Evolutionary conservation across 1,140 invertebrate species (phyloP).

Genomic region (Pachypeltis micranthus): DNA sequence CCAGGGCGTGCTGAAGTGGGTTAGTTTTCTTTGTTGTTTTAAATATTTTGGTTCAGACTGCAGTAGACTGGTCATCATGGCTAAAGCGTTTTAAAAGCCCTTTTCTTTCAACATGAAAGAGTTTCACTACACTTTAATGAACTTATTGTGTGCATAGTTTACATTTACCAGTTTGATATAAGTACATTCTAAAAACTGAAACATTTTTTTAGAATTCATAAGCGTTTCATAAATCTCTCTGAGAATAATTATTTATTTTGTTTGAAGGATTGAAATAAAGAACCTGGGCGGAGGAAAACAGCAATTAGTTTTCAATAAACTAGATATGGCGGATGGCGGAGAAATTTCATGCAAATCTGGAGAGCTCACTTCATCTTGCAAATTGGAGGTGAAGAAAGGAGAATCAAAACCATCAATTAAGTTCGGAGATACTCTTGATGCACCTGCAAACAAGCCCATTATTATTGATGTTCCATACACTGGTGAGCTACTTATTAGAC

Average conservation of each 20-base stretch:
- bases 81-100: no score
- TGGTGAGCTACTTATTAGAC: constrained; percentile 44
- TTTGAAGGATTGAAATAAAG: constrained; percentile 65
- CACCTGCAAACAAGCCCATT: constrained; percentile 64
- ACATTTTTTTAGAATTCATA: no score
- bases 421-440: constrained; percentile 67
- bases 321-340: constrained; percentile 69
- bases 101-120: no score
- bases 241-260: constrained; percentile 13
- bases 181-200: background rate
- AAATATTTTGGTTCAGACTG: no score
- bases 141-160: no score
- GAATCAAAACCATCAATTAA: constrained; percentile 70
- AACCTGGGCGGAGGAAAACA: constrained; percentile 85
- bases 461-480: constrained; percentile 82
- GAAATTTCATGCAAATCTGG: constrained; percentile 77
- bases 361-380: constrained; percentile 63
- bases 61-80: no score
- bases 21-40: no score
- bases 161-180: background rate
- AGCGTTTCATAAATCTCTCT: background rate
- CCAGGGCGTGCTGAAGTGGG: no score
- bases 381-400: constrained; percentile 70
- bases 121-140: no score
- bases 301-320: constrained; percentile 72